Evolutionary conservation across 53 echinoderm and acorn worm genomes (phyloP).

Genomic region (Paelopatides confundens): DNA sequence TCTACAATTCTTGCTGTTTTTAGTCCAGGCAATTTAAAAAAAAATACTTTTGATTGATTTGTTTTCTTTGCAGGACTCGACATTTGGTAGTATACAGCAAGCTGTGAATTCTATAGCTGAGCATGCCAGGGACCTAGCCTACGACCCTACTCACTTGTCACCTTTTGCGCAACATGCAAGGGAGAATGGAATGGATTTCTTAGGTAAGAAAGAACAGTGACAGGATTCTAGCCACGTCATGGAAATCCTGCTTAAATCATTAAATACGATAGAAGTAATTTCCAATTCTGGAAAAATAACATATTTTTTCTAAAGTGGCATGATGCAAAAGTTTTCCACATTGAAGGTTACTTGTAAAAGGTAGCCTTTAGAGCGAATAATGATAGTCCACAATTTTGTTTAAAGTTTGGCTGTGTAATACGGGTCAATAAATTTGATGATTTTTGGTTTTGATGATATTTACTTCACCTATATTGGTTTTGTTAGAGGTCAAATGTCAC

Average conservation of each 20-base stretch:
- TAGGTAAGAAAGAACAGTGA: conserved; percentile 61
- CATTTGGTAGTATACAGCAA: conserved; percentile 84
- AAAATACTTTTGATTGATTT: too few species aligned
- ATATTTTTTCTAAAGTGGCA: neutral
- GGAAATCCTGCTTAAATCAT: neutral
- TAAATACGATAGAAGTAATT: neutral
- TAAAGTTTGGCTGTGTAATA: too few species aligned
- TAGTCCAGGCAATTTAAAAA: too few species aligned
- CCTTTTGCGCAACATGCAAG: conserved; percentile 96
- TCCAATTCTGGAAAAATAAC: neutral
- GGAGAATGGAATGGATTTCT: conserved; percentile 92
- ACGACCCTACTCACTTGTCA: conserved; percentile 92
- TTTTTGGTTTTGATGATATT: too few species aligned
- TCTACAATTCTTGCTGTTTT: too few species aligned
- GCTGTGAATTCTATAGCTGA: conserved; percentile 90
- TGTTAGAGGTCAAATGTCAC: too few species aligned
- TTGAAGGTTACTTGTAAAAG: too few species aligned
- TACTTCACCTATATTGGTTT: too few species aligned
- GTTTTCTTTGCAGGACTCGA: conserved; percentile 71
- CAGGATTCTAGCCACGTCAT: neutral
- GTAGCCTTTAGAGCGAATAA: too few species aligned
- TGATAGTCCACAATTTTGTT: too few species aligned
- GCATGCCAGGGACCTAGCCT: conserved; percentile 81
- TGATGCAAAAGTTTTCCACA: too few species aligned
- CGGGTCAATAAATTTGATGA: too few species aligned